Evolutionary conservation across 92 coral and sea anemone species (phyloP).

Genomic region (Bergia puertoricense): DNA sequence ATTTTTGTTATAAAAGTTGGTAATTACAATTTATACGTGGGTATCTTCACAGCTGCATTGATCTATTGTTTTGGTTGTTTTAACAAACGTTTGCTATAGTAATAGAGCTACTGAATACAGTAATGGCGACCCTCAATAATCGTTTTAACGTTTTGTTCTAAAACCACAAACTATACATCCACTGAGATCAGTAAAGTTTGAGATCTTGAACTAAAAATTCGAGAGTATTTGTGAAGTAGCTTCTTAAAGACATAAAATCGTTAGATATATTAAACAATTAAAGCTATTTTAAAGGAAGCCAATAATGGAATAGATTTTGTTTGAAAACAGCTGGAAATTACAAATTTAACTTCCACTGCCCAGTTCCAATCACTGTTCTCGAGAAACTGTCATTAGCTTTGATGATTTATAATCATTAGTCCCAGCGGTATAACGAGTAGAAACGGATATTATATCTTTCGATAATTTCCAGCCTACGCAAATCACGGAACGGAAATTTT

Average conservation of each 20-base stretch:
- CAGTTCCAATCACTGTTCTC: neutral
- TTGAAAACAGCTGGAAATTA: too few species aligned
- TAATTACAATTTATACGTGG: neutral
- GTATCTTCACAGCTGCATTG: constrained; percentile 12
- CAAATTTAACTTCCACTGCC: neutral
- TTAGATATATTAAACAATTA: too few species aligned
- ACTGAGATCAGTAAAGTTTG: too few species aligned
- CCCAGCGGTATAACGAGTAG: neutral
- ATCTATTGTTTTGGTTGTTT: neutral
- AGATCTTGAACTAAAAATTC: too few species aligned
- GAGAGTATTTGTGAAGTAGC: too few species aligned
- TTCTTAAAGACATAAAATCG: too few species aligned
- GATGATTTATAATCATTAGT: neutral
- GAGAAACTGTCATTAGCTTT: constrained; percentile 4
- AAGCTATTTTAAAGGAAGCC: too few species aligned
- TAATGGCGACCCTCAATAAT: neutral
- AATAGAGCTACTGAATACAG: too few species aligned
- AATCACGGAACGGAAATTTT: neutral
- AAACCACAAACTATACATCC: too few species aligned
- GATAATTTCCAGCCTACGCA: constrained; percentile 2
- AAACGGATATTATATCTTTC: constrained; percentile 20
- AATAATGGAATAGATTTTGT: too few species aligned
- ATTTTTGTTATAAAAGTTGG: neutral
- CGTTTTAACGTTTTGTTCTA: too few species aligned
- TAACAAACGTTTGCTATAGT: neutral